A percentile compares a stretch with the other conserved stretches of the same genome.
phyloP scores from a whole-genome alignment of 2,797 vertebrate genomes.

The Sebastiscus albofasciatus region DNA sequence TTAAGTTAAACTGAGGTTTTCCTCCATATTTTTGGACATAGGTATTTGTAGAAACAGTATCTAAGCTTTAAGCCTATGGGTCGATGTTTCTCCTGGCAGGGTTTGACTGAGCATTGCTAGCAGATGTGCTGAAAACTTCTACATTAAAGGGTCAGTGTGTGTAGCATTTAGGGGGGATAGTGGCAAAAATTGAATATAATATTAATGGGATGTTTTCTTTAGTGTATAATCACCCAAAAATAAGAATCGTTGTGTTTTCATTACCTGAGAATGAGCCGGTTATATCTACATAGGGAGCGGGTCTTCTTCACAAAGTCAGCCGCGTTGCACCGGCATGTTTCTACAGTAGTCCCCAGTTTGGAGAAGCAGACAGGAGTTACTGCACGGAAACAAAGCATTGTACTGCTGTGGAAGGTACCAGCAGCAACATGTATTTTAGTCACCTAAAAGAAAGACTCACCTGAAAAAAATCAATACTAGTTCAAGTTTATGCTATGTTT shows the following conservation, averaged over 20 bases:
- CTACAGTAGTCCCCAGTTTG: no score
- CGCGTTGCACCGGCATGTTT: no score
- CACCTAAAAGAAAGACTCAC: no score
- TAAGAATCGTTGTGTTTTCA: no score
- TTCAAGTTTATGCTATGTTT: rapidly evolving
- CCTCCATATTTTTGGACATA: not conserved
- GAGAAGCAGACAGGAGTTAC: no score
- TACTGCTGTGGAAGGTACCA: no score
- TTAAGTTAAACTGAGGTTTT: not conserved
- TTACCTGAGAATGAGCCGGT: no score
- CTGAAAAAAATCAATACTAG: no score
- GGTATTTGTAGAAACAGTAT: not conserved
- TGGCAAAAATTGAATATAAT: not conserved
- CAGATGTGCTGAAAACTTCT: not conserved
- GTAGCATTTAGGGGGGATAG: not conserved
- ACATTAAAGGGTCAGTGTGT: not conserved
- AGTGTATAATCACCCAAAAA: not conserved
- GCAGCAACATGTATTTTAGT: no score
- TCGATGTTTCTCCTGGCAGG: not conserved
- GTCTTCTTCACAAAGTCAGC: no score
- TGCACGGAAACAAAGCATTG: no score
- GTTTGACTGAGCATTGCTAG: not conserved
- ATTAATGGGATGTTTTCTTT: not conserved
- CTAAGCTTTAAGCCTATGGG: not conserved
- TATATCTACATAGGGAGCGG: no score